phyloP scores from a whole-genome alignment of 2,888 invertebrate genomes.

The Druceiella hillmani region DNA sequence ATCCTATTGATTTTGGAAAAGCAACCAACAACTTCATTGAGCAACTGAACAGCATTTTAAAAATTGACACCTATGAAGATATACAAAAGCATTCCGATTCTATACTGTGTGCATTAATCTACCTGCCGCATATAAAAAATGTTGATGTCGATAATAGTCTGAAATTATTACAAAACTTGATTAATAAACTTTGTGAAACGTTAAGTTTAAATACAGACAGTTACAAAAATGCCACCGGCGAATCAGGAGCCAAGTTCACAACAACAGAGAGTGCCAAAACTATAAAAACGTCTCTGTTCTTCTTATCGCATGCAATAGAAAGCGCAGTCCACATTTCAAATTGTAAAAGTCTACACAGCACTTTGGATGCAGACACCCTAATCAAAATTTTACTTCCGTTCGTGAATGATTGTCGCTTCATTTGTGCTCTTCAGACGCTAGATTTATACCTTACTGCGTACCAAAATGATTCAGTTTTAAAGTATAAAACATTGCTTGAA shows the following conservation, averaged over 20 bases:
- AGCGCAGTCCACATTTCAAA: slow-evolving; percentile 53
- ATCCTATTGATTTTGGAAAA: slow-evolving; percentile 55
- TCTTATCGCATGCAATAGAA: slow-evolving; percentile 54
- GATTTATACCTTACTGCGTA: slow-evolving; percentile 51
- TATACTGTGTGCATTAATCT: slow-evolving; percentile 47
- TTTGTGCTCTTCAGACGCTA: slow-evolving; percentile 46
- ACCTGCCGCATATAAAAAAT: slow-evolving; percentile 52
- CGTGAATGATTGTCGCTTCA: slow-evolving; percentile 40
- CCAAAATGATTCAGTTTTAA: slow-evolving; percentile 42
- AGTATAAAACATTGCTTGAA: slow-evolving; percentile 38
- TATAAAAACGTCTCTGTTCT: slow-evolving; percentile 39
- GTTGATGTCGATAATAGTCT: slow-evolving; percentile 36
- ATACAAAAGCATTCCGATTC: slow-evolving; percentile 37
- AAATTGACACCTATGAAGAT: slow-evolving; percentile 32
- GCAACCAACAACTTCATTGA: slow-evolving; percentile 37
- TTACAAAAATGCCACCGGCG: no score
- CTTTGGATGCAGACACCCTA: slow-evolving; percentile 40
- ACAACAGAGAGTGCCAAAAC: slow-evolving; percentile 8
- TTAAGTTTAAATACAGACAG: no score
- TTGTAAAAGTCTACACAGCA: slow-evolving; percentile 40
- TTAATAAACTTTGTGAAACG: slow-evolving; percentile 31
- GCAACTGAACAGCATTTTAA: slow-evolving; percentile 34
- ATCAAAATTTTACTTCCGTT: slow-evolving; percentile 42
- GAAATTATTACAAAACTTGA: slow-evolving; percentile 34
- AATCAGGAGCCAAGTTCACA: slow-evolving; percentile 10